Base-by-base conservation (phyloP, 2,888 invertebrate species). In the Drosophila monieri region DNA sequence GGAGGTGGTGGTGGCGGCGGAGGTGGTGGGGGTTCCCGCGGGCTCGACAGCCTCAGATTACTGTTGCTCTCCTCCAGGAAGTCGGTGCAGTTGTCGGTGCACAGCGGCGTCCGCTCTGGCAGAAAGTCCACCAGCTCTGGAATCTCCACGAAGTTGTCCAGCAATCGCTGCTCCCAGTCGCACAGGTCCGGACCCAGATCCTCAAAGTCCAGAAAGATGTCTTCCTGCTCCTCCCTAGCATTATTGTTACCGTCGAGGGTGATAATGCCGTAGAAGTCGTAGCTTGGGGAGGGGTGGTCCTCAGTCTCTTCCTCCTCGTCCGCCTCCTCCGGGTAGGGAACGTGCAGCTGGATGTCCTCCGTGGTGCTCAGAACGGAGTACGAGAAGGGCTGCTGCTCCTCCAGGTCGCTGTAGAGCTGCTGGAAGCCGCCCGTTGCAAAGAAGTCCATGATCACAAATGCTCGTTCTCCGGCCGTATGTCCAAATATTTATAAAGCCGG, bases 41-140 rank as follows among this genome's bases (percentile, higher is more conserved):
- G 70, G 71, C n/a, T 68, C 0, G 73, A 59, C 10, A 86, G 61
- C 0, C 75, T 69, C 14, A 92, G 69, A 59, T 90, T 90, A 58
- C 92, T 90, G 6, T 91, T 91, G 76, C 92, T 92, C 77, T 92
- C 92, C 48, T 90, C 90, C 23, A 94, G 80, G 73, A 93, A 93
- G 59, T 92, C 91, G 52, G 92, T 92, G 76, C 94, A 94, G 25
- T 92, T 92, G 21, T 93, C 93, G 15, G 92, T 93, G 76, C 94
- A 94, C 14, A 93, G 90, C 3, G 93, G 92, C 0, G 94, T 94
- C 53, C 92, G 92, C 51, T 93, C 93, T 0, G 94, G 93, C 57
- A 91, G 77, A 21, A 90, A 86, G 39, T 91, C 89, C 6, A 90
- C 80, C 0, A 90, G 76, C 25, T 91, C 90, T 0, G 91, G 90